Conservation (phyloP, 2,113 vertebrate species). For the Trematocara unimaculatum region DNA sequence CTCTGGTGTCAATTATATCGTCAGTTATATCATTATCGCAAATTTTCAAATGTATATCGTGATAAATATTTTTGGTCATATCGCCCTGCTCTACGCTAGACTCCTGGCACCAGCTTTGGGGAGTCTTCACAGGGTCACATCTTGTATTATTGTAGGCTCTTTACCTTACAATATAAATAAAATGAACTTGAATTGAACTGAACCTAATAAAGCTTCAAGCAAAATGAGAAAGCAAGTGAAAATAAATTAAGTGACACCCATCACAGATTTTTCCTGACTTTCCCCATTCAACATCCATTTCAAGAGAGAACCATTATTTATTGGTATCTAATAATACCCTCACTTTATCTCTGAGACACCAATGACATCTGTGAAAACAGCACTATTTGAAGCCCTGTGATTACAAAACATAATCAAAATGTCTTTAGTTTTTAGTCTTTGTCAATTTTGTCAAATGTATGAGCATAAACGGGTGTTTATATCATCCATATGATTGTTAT, state of each 20-base stretch:
- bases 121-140: no score
- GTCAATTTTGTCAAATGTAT: background rate
- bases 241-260: background rate
- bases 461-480: background rate
- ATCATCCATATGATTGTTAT: background rate
- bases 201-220: background rate
- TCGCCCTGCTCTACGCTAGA: no score
- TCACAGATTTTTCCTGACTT: background rate
- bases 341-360: background rate
- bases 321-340: background rate
- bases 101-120: no score
- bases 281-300: background rate
- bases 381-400: background rate
- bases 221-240: background rate
- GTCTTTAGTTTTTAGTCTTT: background rate
- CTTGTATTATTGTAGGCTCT: background rate
- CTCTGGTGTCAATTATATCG: no score
- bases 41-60: no score
- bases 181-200: background rate
- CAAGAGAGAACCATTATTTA: background rate
- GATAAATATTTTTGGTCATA: no score
- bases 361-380: background rate
- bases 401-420: background rate
- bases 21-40: no score
- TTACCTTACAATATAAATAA: background rate